These are phyloP conservation scores for Adoxophyes honmai DNA, from an alignment of 1,140 invertebrate genomes.

Conservation along the genomic window DNA sequence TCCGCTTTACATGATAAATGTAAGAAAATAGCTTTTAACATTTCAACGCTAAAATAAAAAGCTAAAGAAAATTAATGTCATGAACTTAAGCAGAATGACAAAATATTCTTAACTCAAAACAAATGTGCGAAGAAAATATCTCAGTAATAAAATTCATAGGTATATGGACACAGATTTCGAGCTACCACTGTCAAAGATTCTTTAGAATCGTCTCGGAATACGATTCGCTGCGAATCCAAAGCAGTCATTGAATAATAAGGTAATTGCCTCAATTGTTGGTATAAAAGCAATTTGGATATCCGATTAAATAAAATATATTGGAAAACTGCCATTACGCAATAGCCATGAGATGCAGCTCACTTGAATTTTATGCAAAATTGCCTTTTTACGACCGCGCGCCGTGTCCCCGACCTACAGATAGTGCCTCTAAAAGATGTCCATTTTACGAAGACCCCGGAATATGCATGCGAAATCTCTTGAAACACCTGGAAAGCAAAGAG, in stretches of 20 bases:
- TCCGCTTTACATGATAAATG: conserved; percentile 37
- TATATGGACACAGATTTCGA: too few relatives aligned
- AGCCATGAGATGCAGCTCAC: conserved; percentile 23
- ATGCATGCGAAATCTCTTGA: not conserved
- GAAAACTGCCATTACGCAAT: conserved; percentile 2
- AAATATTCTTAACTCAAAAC: too few relatives aligned
- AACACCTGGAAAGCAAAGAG: not conserved
- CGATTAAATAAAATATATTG: conserved; percentile 4
- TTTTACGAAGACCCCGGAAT: not conserved
- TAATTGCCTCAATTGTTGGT: not conserved
- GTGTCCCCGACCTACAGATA: conserved; percentile 1
- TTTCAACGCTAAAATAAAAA: conserved; percentile 17
- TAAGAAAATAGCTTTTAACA: conserved; percentile 26
- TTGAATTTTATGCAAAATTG: conserved; percentile 31
- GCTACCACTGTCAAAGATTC: too few relatives aligned
- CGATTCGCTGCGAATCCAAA: too few relatives aligned
- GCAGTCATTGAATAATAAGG: not conserved
- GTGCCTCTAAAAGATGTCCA: not conserved
- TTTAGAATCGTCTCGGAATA: too few relatives aligned
- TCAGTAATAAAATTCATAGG: too few relatives aligned
- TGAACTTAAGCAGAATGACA: not conserved
- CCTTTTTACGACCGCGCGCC: conserved; percentile 27
- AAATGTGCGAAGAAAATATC: too few relatives aligned
- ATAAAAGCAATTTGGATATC: not conserved
- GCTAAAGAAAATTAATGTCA: not conserved